Evolutionary conservation across 1,140 invertebrate genomes (phyloP).

Genomic region (Pristionchus pacificus): DNA sequence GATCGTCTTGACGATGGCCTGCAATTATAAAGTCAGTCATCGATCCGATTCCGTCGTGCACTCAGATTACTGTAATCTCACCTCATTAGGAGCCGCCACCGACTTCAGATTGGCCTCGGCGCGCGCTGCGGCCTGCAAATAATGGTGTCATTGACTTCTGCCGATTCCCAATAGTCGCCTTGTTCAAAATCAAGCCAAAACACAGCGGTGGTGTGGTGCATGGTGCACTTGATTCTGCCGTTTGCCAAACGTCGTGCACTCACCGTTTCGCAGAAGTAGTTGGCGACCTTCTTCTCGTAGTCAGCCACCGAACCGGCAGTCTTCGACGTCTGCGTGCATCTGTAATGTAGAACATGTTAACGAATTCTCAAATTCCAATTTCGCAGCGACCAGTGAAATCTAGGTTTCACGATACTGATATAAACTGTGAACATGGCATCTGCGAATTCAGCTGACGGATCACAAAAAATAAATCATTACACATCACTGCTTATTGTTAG

Average conservation of each 20-base stretch:
- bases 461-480: too few relatives aligned
- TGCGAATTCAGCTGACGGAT: too few relatives aligned
- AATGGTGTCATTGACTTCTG: not conserved
- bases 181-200: too few relatives aligned
- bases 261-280: conserved; percentile 26
- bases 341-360: not conserved
- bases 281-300: conserved; percentile 24
- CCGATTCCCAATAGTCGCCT: not conserved
- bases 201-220: not conserved
- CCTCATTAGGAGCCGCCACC: not conserved
- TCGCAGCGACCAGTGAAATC: not conserved
- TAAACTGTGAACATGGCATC: too few relatives aligned
- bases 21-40: too few relatives aligned
- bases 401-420: not conserved
- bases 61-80: too few relatives aligned
- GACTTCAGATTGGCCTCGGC: not conserved
- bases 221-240: not conserved
- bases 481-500: too few relatives aligned
- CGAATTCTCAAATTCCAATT: not conserved
- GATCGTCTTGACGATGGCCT: not conserved
- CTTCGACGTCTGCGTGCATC: conserved; percentile 4
- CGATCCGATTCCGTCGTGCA: too few relatives aligned
- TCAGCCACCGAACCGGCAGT: conserved; percentile 16
- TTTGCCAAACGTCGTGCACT: too few relatives aligned
- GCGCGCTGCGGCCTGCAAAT: not conserved